phyloP scores from a whole-genome alignment of 2,888 invertebrate species.

The Drosophila picticornis region DNA sequence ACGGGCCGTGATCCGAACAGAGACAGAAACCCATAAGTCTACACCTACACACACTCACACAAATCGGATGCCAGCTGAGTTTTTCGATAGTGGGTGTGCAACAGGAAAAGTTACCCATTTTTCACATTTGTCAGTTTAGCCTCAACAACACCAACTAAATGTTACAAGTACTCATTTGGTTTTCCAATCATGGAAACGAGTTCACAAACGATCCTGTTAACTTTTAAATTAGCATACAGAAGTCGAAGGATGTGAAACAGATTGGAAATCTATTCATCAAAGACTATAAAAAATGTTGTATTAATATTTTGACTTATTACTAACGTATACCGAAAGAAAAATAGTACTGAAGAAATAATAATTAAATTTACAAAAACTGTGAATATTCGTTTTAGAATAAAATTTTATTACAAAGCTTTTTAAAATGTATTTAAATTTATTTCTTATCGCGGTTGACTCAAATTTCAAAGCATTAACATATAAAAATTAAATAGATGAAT shows the following conservation, averaged over 20 bases:
- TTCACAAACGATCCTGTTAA: not conserved
- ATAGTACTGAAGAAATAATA: not conserved
- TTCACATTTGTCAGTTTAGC: not conserved
- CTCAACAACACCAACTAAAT: not conserved
- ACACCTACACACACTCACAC: constrained; percentile 13
- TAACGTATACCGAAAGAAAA: no score
- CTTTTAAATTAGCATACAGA: not conserved
- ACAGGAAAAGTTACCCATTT: constrained; percentile 8
- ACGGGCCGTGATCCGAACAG: constrained; percentile 38
- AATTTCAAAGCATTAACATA: not conserved
- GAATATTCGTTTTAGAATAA: not conserved
- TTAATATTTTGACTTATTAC: not conserved
- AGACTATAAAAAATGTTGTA: not conserved
- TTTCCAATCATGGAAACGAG: not conserved
- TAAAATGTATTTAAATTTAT: not conserved
- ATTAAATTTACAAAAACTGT: not conserved
- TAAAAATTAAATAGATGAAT: not conserved
- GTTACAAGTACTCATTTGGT: not conserved
- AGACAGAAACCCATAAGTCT: constrained; percentile 17
- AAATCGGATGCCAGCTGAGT: constrained; percentile 48
- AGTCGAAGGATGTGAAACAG: not conserved
- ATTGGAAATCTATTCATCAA: not conserved
- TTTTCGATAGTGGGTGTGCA: constrained; percentile 15
- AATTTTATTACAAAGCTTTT: not conserved
- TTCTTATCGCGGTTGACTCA: not conserved